Evolutionary conservation across 2,888 invertebrate genomes (phyloP).

Genomic region (Galerucella pusilla): DNA sequence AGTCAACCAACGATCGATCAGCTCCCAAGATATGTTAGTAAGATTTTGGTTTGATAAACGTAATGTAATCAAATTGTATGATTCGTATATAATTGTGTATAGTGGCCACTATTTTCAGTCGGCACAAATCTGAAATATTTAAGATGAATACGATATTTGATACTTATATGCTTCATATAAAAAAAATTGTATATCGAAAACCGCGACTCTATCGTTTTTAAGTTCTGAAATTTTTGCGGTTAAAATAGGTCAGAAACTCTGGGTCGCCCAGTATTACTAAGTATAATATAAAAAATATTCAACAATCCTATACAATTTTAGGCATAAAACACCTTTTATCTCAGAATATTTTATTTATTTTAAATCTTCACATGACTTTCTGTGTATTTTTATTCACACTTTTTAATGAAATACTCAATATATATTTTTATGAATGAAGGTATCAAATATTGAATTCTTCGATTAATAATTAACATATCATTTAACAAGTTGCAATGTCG

Average conservation of each 20-base stretch:
- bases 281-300: too few species aligned
- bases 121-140: background rate
- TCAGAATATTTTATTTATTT: too few species aligned
- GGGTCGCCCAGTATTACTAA: too few species aligned
- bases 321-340: too few species aligned
- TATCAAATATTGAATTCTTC: background rate
- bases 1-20: constrained; percentile 83
- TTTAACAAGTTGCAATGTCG: background rate
- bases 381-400: background rate
- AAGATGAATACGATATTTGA: background rate
- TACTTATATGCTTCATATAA: background rate
- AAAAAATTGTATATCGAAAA: too few species aligned
- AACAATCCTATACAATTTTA: too few species aligned
- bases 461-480: background rate
- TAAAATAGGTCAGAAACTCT: too few species aligned
- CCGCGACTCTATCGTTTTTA: too few species aligned
- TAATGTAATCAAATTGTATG: constrained; percentile 17
- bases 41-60: background rate
- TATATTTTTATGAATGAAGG: background rate
- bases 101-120: background rate
- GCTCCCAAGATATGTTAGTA: constrained; percentile 85
- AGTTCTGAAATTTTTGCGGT: too few species aligned
- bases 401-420: background rate
- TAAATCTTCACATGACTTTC: too few species aligned
- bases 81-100: constrained; percentile 19